phyloP scores from a whole-genome alignment of 2,888 invertebrate genomes.

The Eremobia ochroleuca region DNA sequence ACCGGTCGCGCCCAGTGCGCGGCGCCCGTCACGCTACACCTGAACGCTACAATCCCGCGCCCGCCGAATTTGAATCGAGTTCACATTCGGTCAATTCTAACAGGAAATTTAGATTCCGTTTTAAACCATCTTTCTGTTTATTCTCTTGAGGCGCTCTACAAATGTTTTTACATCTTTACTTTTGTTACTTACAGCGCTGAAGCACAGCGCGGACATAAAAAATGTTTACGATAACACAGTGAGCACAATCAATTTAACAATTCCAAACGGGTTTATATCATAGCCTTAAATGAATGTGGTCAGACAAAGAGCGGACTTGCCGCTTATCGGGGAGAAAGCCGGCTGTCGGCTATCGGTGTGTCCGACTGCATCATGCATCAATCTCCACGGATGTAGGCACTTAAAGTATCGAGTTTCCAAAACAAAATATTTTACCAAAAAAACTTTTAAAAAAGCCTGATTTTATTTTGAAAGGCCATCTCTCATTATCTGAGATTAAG shows the following conservation, averaged over 20 bases:
- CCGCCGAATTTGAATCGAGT: slow-evolving; percentile 78
- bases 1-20: slow-evolving; percentile 56
- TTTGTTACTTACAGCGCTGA: slow-evolving; percentile 55
- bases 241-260: slow-evolving; percentile 86
- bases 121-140: slow-evolving; percentile 75
- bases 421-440: slow-evolving; percentile 57
- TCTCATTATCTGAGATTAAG: slow-evolving; percentile 17
- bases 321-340: slow-evolving; percentile 88
- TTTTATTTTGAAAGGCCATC: neutral
- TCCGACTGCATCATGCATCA: slow-evolving; percentile 69
- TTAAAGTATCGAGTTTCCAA: slow-evolving; percentile 62
- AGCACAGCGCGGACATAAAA: slow-evolving; percentile 48
- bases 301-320: slow-evolving; percentile 82
- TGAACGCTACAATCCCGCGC: slow-evolving; percentile 73
- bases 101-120: slow-evolving; percentile 78
- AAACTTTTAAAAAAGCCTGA: slow-evolving; percentile 16
- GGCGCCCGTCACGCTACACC: slow-evolving; percentile 64
- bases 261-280: slow-evolving; percentile 81
- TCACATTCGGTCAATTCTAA: slow-evolving; percentile 77
- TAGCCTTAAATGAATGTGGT: slow-evolving; percentile 85
- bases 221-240: slow-evolving; percentile 76
- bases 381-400: slow-evolving; percentile 64
- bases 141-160: slow-evolving; percentile 70
- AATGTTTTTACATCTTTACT: slow-evolving; percentile 62
- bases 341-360: slow-evolving; percentile 70